phyloP scores from a whole-genome alignment of 2,797 vertebrate genomes.

The Myiotriccus ornatus region DNA sequence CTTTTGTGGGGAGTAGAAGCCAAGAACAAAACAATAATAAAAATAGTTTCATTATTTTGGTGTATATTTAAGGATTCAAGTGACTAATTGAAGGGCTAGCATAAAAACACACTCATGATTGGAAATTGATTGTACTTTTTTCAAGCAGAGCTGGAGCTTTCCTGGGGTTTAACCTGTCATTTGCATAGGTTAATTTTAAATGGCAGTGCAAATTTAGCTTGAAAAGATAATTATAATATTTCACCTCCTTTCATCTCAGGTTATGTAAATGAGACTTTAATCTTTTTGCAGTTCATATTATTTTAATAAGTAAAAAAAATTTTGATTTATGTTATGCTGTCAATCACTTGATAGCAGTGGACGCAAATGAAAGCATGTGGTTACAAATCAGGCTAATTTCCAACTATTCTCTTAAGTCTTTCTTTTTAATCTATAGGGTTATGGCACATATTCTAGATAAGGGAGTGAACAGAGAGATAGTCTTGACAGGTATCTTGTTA shows the following conservation, averaged over 20 bases:
- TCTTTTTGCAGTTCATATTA: conserved; percentile 81
- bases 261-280: conserved; percentile 91
- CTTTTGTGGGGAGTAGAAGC: not conserved
- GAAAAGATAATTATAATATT: conserved; percentile 97
- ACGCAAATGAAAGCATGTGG: conserved; percentile 68
- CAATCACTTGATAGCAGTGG: conserved; percentile 74
- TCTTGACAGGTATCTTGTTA: conserved; percentile 38
- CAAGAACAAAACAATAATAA: not conserved
- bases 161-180: conserved; percentile 84
- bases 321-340: conserved; percentile 82
- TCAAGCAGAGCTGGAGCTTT: conserved; percentile 70
- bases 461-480: conserved; percentile 13
- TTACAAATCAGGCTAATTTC: conserved; percentile 79
- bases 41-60: not conserved
- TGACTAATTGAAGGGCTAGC: conserved; percentile 44
- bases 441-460: conserved; percentile 36
- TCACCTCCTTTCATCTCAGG: conserved; percentile 84
- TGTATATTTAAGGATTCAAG: conserved; percentile 36
- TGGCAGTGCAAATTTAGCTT: conserved; percentile 91
- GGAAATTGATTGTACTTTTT: conserved; percentile 66
- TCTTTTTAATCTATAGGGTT: conserved; percentile 16
- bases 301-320: conserved; percentile 74
- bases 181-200: conserved; percentile 97
- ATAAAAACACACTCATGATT: conserved; percentile 62
- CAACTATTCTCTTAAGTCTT: conserved; percentile 33